Conservation (phyloP, 2,113 vertebrate species). For the Solenodon paradoxus region DNA sequence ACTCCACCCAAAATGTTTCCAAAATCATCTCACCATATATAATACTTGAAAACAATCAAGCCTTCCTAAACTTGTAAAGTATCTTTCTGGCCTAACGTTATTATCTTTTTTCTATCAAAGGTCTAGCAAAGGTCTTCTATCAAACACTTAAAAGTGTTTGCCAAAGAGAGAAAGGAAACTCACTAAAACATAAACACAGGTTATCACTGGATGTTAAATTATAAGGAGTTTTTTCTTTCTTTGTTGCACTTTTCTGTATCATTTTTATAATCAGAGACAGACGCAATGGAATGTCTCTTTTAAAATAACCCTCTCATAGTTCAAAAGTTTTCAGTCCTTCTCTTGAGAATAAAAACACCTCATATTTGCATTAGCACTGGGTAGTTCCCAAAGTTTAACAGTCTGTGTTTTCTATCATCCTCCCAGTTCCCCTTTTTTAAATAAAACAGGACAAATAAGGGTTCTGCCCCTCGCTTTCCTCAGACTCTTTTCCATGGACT, state of each 20-base stretch:
- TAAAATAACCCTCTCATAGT: not conserved
- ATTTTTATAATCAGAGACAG: not conserved
- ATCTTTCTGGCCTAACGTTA: slow-evolving; percentile 10
- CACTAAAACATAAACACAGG: not conserved
- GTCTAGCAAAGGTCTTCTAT: not conserved
- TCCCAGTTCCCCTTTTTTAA: not conserved
- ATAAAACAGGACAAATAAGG: not conserved
- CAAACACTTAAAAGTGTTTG: not conserved
- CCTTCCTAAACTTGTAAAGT: not conserved
- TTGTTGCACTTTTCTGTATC: not conserved
- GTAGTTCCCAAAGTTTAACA: not conserved
- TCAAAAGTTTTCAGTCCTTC: not conserved
- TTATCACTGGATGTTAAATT: not conserved
- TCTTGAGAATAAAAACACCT: not conserved
- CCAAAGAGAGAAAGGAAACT: not conserved
- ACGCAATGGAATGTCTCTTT: not conserved
- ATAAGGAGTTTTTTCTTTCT: not conserved
- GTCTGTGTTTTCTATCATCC: not conserved
- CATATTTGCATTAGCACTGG: not conserved
- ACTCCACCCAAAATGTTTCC: not conserved
- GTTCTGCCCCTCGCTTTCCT: not conserved
- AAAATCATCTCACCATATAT: not conserved
- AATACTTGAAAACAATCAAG: slow-evolving; percentile 10
- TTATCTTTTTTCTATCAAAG: no score
- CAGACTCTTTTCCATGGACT: not conserved